Conservation (phyloP, 1,140 invertebrate species). For the Hycleus phaleratus region DNA sequence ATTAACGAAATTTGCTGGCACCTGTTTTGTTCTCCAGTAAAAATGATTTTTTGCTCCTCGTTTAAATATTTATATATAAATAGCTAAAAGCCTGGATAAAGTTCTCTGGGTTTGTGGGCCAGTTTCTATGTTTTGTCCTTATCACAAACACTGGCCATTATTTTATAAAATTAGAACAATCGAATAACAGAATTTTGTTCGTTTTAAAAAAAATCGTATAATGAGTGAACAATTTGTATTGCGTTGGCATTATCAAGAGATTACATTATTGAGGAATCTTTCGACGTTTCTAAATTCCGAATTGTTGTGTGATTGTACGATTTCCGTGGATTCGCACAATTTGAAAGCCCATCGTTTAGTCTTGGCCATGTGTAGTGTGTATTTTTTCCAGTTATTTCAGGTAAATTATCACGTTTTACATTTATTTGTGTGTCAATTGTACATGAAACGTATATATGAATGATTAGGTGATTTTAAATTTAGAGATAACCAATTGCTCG, state of each 20-base stretch:
- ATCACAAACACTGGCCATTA: constrained; percentile 14
- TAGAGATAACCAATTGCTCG: not conserved
- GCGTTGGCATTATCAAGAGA: constrained; percentile 70
- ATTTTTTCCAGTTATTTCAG: constrained; percentile 85
- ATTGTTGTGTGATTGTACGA: constrained; percentile 81
- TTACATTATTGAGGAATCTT: constrained; percentile 74
- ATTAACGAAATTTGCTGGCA: constrained; percentile 33
- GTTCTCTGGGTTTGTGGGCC: constrained; percentile 26
- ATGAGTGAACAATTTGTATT: constrained; percentile 60
- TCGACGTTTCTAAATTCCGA: constrained; percentile 75
- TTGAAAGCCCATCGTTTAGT: constrained; percentile 81
- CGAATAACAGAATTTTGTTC: constrained; percentile 12
- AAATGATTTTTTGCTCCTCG: not conserved
- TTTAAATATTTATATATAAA: constrained; percentile 23
- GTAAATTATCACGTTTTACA: constrained; percentile 37
- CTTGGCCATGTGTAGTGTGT: constrained; percentile 83
- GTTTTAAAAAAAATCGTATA: not conserved
- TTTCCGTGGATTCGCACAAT: constrained; percentile 69
- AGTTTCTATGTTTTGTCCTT: constrained; percentile 30
- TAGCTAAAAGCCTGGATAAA: constrained; percentile 37
- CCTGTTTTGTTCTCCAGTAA: constrained; percentile 38
- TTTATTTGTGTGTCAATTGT: too few relatives aligned
- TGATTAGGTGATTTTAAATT: constrained; percentile 1
- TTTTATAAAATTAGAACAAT: not conserved
- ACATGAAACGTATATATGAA: not conserved